Evolutionary conservation across 92 coral and sea anemone species (phyloP), one percentile per base, ranked within the genome.

Genomic region (Bergia sp.): DNA sequence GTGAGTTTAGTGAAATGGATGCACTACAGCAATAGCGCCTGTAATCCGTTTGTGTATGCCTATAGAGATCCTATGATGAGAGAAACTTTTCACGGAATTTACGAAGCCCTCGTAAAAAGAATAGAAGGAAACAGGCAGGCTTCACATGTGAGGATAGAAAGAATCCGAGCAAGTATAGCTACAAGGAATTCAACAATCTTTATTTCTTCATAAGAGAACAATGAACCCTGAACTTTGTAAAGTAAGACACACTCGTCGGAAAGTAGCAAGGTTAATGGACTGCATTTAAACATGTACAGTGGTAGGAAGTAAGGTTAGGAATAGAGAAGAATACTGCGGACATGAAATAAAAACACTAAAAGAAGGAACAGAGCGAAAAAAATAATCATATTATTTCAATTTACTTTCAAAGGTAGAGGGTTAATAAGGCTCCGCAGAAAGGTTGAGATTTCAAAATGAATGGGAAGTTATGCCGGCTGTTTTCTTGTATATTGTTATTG

Each of bases 21-120:
- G 86, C 86, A 82, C 41, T 84, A 84, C 79, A 13, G 87, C 37
- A 84, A 71, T 40, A 84, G 87, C 29, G 87, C 87, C 12, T 84
- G 87, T 8, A 84, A 84, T 49, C 87, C 87, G 16, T 47, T 84
- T 45, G 87, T 84, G 66, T 84, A 84, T 42, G 87, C 87, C 15
- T 84, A 67, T 44, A 84, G 87, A 84, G 87, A 84, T 47, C 39
- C 42, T 21, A 45, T 84, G 87, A 73, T 84, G 87, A 84, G 50
- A 50, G 47, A 84, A 11, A 84, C 87, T 36, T 67, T 84, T 38
- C 87, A 37, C 13, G 72, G 77, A 45, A 38, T 84, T 37, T 15
- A 50, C 7, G 41, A 21, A 67, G 41, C 65, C 29, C 72, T 72
- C n/a, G 10, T 84, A 7, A 71, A 3, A 13, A 45, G 55, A 44